phyloP scores from a whole-genome alignment of 2,888 invertebrate species.

The Lomographa bimaculata region DNA sequence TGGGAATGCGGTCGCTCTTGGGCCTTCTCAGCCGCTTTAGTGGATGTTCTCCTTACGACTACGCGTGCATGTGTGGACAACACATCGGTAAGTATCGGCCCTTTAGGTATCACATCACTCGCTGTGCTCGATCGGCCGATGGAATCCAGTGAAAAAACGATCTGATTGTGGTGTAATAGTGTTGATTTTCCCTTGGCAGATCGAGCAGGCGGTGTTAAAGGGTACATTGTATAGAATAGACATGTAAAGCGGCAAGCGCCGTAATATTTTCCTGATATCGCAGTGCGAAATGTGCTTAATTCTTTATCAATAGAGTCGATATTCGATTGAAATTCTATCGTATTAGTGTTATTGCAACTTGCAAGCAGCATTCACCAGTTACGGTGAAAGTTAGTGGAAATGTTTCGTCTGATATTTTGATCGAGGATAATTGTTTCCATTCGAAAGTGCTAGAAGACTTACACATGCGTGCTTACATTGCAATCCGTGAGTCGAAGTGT shows the following conservation, averaged over 20 bases:
- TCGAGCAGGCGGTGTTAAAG: constrained; percentile 57
- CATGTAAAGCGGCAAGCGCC: constrained; percentile 78
- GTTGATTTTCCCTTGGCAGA: constrained; percentile 52
- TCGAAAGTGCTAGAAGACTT: constrained; percentile 64
- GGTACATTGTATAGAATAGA: constrained; percentile 51
- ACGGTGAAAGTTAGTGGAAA: constrained; percentile 70
- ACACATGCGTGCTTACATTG: constrained; percentile 79
- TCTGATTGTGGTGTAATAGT: neutral
- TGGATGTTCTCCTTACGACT: constrained; percentile 84
- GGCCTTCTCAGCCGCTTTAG: constrained; percentile 83
- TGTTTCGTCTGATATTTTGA: constrained; percentile 26
- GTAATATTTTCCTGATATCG: constrained; percentile 58
- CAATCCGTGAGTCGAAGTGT: constrained; percentile 71
- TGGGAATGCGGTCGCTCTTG: constrained; percentile 84
- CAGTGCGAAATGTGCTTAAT: constrained; percentile 69
- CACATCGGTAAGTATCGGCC: constrained; percentile 76
- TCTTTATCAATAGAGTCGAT: constrained; percentile 38
- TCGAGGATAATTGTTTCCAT: constrained; percentile 40
- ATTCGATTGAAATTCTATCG: constrained; percentile 33
- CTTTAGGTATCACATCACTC: constrained; percentile 29
- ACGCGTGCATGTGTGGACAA: constrained; percentile 83
- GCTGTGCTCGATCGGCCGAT: constrained; percentile 58
- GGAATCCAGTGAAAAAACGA: constrained; percentile 28
- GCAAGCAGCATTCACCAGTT: constrained; percentile 74
- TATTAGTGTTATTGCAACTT: constrained; percentile 59